Conservation (phyloP, 2,113 vertebrate genomes). For the Boulengeromyrus knoepffleri region DNA sequence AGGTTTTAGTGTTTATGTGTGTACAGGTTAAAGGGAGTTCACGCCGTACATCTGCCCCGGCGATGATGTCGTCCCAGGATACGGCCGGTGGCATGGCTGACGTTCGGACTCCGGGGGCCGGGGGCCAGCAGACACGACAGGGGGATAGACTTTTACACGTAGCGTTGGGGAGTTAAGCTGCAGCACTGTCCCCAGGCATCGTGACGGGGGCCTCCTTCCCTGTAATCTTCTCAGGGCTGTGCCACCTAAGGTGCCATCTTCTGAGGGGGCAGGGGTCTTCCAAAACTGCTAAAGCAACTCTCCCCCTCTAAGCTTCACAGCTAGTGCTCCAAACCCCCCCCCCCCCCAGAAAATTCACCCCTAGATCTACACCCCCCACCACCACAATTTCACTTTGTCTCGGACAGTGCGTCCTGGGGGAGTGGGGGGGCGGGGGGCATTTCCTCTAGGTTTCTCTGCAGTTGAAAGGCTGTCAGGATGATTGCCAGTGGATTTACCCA, state of each 20-base stretch:
- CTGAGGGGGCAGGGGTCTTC: background rate
- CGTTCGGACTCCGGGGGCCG: background rate
- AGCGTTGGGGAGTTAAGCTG: conserved; percentile 47
- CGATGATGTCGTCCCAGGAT: background rate
- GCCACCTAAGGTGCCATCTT: background rate
- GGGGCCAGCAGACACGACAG: background rate
- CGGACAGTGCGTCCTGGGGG: background rate
- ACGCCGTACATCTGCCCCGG: background rate
- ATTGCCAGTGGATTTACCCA: background rate
- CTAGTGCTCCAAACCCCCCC: background rate
- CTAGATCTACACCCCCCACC: background rate
- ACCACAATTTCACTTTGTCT: background rate
- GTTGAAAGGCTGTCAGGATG: background rate
- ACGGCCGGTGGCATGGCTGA: background rate
- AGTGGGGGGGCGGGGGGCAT: background rate
- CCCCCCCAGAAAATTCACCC: no score
- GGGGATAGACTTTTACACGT: conserved; percentile 41
- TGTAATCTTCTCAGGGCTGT: conserved; percentile 5
- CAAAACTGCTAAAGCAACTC: background rate
- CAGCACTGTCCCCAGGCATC: conserved; percentile 43
- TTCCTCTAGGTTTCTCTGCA: conserved; percentile 4
- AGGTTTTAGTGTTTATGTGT: background rate
- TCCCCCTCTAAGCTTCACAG: background rate
- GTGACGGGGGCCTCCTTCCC: conserved; percentile 21
- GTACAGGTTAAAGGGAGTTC: background rate